A percentile compares a stretch with the other conserved stretches of the same genome.
Evolutionary conservation across 2,797 vertebrate species (phyloP).

Genomic region (Hydrolagus colliei): DNA sequence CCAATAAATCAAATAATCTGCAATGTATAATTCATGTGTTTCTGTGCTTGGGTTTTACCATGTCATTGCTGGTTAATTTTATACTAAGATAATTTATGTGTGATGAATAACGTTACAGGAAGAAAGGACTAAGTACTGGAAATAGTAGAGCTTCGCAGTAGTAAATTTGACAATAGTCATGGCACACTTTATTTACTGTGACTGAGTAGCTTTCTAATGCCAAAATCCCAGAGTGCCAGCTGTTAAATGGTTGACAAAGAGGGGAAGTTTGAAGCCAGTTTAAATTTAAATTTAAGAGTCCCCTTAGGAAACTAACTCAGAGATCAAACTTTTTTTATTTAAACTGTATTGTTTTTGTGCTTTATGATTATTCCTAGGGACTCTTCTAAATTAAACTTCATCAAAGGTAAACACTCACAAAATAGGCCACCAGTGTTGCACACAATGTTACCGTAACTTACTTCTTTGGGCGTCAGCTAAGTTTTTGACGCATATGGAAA

Average conservation of each 20-base stretch:
- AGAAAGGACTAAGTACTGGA: slow-evolving; percentile 11
- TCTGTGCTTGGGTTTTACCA: not conserved
- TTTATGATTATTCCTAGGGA: slow-evolving; percentile 43
- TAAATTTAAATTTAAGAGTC: slow-evolving; percentile 39
- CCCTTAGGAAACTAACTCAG: slow-evolving; percentile 44
- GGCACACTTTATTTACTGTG: slow-evolving; percentile 43
- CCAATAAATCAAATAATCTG: not conserved
- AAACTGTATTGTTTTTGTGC: slow-evolving; percentile 55
- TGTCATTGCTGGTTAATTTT: not conserved
- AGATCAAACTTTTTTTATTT: slow-evolving; percentile 49
- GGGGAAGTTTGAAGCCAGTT: slow-evolving; percentile 52
- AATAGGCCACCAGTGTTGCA: not conserved
- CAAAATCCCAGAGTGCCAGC: slow-evolving; percentile 50
- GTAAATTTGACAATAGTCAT: slow-evolving; percentile 45
- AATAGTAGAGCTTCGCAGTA: slow-evolving; percentile 39
- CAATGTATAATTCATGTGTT: not conserved
- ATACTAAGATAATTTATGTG: not conserved
- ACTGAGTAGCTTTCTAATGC: slow-evolving; percentile 50
- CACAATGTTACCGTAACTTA: not conserved
- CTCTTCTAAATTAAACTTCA: slow-evolving; percentile 46
- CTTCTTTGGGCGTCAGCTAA: not conserved
- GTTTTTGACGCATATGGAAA: no score
- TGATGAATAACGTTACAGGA: slow-evolving; percentile 18
- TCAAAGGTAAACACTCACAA: not conserved
- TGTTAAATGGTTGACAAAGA: slow-evolving; percentile 52